Evolutionary conservation across 2,113 vertebrate genomes (phyloP).

Genomic region (Tympanuchus pallidicinctus): DNA sequence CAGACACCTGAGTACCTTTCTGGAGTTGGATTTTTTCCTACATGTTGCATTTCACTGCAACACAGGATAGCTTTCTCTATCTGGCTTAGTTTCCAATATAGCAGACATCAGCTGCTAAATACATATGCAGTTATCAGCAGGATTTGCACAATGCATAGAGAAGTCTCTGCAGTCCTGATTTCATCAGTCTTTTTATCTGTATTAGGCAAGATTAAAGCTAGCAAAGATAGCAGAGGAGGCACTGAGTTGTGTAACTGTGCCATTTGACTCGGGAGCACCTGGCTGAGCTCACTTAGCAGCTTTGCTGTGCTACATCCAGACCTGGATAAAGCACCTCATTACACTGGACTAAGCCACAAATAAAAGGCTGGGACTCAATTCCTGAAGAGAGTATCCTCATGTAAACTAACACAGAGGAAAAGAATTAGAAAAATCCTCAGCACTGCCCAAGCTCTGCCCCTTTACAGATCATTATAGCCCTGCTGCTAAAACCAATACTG

Average conservation of each 20-base stretch:
- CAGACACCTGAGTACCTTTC: neutral
- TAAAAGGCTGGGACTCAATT: neutral
- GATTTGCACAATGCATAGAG: neutral
- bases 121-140: neutral
- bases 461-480: neutral
- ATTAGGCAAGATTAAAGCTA: slow-evolving; percentile 34
- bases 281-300: neutral
- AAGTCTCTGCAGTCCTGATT: neutral
- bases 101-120: neutral
- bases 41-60: neutral
- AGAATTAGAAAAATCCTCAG: neutral
- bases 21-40: neutral
- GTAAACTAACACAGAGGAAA: neutral
- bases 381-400: neutral
- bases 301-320: neutral
- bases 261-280: neutral
- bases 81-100: neutral
- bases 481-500: neutral
- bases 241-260: neutral
- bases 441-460: neutral
- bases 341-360: neutral
- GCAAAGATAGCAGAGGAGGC: neutral
- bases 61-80: neutral
- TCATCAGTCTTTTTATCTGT: neutral
- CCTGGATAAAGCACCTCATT: neutral